Conservation (phyloP, 92 coral and sea anemone species). For the Siderastrea siderea region DNA sequence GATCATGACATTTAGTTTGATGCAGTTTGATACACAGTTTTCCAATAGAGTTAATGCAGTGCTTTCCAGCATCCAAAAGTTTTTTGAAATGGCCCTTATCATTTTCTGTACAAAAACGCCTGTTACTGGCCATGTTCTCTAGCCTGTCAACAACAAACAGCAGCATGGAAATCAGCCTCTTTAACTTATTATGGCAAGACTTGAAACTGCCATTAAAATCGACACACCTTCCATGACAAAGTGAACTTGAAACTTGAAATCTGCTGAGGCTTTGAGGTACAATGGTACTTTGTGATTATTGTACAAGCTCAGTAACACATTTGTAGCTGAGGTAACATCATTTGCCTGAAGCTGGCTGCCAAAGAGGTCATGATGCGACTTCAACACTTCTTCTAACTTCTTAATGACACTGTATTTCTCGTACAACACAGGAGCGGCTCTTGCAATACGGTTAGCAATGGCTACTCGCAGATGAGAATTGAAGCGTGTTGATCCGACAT, state of each 20-base stretch:
- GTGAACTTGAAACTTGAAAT: constrained; percentile 79
- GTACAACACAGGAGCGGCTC: constrained; percentile 45
- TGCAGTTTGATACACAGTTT: constrained; percentile 21
- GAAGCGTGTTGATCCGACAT: constrained; percentile 67
- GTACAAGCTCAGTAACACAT: constrained; percentile 30
- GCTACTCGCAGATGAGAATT: constrained; percentile 54
- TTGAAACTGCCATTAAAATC: constrained; percentile 70
- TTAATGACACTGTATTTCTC: constrained; percentile 63
- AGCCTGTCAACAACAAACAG: constrained; percentile 65
- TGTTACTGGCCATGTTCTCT: constrained; percentile 39
- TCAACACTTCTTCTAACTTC: constrained; percentile 27
- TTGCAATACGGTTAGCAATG: constrained; percentile 40
- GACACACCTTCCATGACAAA: constrained; percentile 75
- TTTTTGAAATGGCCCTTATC: constrained; percentile 31
- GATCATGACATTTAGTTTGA: too few relatives aligned
- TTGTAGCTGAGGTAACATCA: constrained; percentile 2
- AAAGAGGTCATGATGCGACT: background rate
- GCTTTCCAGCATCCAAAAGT: constrained; percentile 52
- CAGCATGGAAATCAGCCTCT: constrained; percentile 30
- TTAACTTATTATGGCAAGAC: constrained; percentile 42
- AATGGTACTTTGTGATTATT: constrained; percentile 31
- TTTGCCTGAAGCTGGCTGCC: background rate
- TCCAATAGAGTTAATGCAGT: constrained; percentile 44
- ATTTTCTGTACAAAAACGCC: constrained; percentile 22
- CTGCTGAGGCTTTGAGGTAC: constrained; percentile 52